These are phyloP conservation scores for Venturia canescens DNA, from an alignment of 1,140 invertebrate genomes.

Conservation along the genomic window DNA sequence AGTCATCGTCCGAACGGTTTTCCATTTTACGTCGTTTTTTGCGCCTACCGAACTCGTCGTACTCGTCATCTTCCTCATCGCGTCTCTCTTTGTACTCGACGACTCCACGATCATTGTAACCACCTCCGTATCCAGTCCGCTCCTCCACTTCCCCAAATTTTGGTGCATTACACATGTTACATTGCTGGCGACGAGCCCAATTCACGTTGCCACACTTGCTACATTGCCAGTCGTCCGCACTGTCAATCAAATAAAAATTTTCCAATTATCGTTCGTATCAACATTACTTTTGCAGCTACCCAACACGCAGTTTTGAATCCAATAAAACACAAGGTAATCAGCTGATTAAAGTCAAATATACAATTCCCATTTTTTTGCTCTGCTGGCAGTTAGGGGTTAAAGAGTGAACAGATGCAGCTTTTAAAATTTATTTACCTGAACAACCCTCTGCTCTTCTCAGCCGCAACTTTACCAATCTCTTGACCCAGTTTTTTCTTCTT, in stretches of 20 bases:
- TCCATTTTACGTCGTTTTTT: slow-evolving; percentile 85
- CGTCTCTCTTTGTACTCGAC: slow-evolving; percentile 94
- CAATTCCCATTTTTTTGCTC: too few species aligned
- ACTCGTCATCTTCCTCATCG: slow-evolving; percentile 93
- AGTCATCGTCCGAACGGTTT: slow-evolving; percentile 72
- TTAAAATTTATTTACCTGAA: slow-evolving; percentile 77
- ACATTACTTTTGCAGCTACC: too few species aligned
- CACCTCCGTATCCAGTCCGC: slow-evolving; percentile 88
- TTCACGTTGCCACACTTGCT: slow-evolving; percentile 99
- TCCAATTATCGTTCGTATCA: not conserved
- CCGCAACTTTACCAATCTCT: slow-evolving; percentile 98
- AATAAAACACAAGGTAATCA: too few species aligned
- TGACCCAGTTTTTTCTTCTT: slow-evolving; percentile 95
- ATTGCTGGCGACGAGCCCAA: slow-evolving; percentile 97
- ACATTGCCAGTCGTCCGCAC: slow-evolving; percentile 99
- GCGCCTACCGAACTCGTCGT: slow-evolving; percentile 95
- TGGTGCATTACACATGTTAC: slow-evolving; percentile 99
- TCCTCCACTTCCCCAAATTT: slow-evolving; percentile 95
- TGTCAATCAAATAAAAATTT: slow-evolving; percentile 66
- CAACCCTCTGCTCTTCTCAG: slow-evolving; percentile 98
- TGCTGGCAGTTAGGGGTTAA: too few species aligned
- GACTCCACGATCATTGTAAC: slow-evolving; percentile 95
- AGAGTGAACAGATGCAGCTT: too few species aligned
- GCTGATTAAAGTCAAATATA: too few species aligned
- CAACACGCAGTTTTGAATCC: too few species aligned